A percentile compares a stretch with the other conserved stretches of the same genome.
Evolutionary conservation across 2,797 vertebrate species (phyloP).

Genomic region (Schizopygopsis malacanthus): DNA sequence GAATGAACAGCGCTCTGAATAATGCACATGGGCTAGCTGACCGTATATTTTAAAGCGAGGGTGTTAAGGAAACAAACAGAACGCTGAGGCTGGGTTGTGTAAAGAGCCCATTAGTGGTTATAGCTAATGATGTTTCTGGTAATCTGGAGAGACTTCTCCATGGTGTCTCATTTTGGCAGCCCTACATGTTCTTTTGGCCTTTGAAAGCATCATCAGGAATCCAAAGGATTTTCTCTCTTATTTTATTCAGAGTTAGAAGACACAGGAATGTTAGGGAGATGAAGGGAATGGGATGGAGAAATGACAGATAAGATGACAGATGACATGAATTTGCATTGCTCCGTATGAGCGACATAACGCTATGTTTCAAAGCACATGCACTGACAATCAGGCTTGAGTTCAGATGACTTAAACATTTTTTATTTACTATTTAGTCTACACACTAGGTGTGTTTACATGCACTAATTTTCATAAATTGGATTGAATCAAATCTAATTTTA

Average conservation of each 20-base stretch:
- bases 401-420: neutral
- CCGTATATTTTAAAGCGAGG: conserved; percentile 2
- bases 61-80: conserved; percentile 18
- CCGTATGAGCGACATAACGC: neutral
- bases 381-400: neutral
- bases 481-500: neutral
- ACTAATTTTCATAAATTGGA: neutral
- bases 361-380: neutral
- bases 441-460: neutral
- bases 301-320: neutral
- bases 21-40: conserved; percentile 17
- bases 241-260: conserved; percentile 7
- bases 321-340: neutral
- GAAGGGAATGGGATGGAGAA: neutral
- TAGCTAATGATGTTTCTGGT: conserved; percentile 51
- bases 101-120: conserved; percentile 24
- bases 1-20: conserved; percentile 41
- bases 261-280: neutral
- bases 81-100: neutral
- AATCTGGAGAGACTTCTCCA: conserved; percentile 34
- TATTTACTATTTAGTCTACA: neutral
- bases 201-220: conserved; percentile 32
- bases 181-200: conserved; percentile 8
- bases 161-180: conserved; percentile 34
- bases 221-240: conserved; percentile 2